Evolutionary conservation across 2,888 invertebrate species (phyloP), one percentile per base, ranked within the genome.

Genomic region (Ganaspis brasiliensis): DNA sequence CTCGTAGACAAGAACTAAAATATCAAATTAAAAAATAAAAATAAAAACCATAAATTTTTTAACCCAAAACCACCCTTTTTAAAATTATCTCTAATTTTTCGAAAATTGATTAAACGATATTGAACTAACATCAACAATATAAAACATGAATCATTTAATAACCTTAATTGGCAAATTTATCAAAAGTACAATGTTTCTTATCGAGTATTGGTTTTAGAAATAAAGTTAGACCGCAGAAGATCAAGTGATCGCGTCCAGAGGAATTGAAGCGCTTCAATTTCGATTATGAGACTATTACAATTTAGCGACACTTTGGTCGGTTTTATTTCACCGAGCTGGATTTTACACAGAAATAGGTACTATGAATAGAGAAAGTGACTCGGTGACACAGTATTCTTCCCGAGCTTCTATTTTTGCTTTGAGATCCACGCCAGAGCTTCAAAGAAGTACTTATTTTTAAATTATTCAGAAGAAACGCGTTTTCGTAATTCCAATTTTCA

Each of bases 351-450:
- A 67, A 67, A 24, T 67, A 26, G 21, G 45, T 67, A 67, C 67
- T 67, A 67, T 67, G 67, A 67, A 67, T 67, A 67, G 67, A 67
- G 67, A 67, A 67, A 67, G 67, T 67, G 67, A 67, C 67, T 67
- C 40, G 67, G 67, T 67, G 67, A 67, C 67, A 67, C 45, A 67
- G 67, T 67, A 67, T 67, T 67, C 67, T 67, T 67, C 67, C 63
- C 26, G 45, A 67, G 67, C 67, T 67, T 67, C 67, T 67, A 67
- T 67, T 67, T 67, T 40, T 67, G 45, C 67, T 6, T n/a, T 12
- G 37, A 67, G 67, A 67, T 67, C 67, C 67, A 67, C 67, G 45
- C 67, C 67, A 67, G 67, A 67, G 67, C 45, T 67, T 67, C 67
- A 67, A 67, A 67, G 45, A 67, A 45, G 67, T 45, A 40, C 67